A percentile compares a stretch with the other conserved stretches of the same genome.
Evolutionary conservation across 1,140 invertebrate species (phyloP).

Genomic region (Mizuhopecten yessoensis): DNA sequence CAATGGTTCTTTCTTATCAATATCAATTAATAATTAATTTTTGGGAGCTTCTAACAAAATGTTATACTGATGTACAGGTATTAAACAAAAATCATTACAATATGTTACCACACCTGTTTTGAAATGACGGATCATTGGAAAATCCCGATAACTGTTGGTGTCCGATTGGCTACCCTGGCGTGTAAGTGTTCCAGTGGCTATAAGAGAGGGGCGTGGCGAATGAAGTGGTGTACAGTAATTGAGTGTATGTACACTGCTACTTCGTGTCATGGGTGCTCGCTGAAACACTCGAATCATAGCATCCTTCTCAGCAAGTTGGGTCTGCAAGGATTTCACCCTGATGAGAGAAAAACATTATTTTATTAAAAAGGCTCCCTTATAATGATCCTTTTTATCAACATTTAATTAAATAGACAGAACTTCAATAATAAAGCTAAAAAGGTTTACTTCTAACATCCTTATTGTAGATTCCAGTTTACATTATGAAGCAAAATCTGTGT

Average conservation of each 20-base stretch:
- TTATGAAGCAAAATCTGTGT: no score
- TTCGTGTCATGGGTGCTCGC: constrained; percentile 79
- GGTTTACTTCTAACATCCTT: no score
- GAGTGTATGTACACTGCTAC: constrained; percentile 73
- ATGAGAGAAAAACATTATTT: constrained; percentile 68
- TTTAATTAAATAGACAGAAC: no score
- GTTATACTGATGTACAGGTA: neutral
- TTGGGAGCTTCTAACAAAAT: neutral
- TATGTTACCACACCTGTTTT: constrained; percentile 72
- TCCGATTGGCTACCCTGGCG: constrained; percentile 57
- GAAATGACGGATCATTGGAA: constrained; percentile 67
- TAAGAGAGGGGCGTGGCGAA: constrained; percentile 74
- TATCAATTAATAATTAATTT: no score
- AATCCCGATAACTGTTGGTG: constrained; percentile 59
- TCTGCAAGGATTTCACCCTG: constrained; percentile 94
- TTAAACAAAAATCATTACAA: no score
- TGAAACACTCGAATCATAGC: constrained; percentile 95
- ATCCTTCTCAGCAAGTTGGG: constrained; percentile 93
- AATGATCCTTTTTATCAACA: no score
- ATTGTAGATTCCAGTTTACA: no score
- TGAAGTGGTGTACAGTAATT: constrained; percentile 72
- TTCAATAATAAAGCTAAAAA: no score
- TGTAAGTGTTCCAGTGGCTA: constrained; percentile 64
- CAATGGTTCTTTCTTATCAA: no score
- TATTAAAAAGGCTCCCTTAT: no score